These are phyloP conservation scores for Prionailurus viverrinus DNA, from an alignment of 2,113 vertebrate species.

Conservation along the genomic window DNA sequence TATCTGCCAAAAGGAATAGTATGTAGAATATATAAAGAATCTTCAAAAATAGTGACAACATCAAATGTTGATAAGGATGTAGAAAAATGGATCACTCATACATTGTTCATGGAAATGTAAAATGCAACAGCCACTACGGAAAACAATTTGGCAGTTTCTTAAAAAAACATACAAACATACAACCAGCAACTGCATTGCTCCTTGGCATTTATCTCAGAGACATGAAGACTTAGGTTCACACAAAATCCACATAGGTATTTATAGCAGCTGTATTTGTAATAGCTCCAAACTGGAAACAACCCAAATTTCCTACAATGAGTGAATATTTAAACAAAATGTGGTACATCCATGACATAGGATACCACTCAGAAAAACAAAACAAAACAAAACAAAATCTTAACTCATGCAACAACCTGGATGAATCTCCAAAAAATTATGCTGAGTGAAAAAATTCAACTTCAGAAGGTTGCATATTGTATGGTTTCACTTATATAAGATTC, in stretches of 20 bases:
- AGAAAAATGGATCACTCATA: neutral
- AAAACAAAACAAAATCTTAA: neutral
- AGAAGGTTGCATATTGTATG: neutral
- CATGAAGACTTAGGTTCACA: neutral
- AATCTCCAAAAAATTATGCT: neutral
- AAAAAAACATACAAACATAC: neutral
- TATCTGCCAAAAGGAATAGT: neutral
- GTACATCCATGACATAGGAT: neutral
- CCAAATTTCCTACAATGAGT: neutral
- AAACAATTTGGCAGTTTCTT: neutral
- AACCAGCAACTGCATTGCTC: neutral
- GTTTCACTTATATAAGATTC: neutral
- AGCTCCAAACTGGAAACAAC: neutral
- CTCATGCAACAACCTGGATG: neutral
- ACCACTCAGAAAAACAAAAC: neutral
- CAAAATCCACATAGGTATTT: neutral
- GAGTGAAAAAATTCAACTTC: neutral
- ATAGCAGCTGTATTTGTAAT: conserved; percentile 1
- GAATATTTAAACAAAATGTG: neutral
- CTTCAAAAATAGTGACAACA: neutral
- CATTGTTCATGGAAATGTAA: neutral
- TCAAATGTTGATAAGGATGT: neutral
- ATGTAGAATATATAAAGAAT: neutral
- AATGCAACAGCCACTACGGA: neutral
- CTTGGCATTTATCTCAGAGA: neutral